These are phyloP conservation scores for Monomorium pharaonis DNA, from an alignment of 1,140 invertebrate species.

Conservation along the genomic window DNA sequence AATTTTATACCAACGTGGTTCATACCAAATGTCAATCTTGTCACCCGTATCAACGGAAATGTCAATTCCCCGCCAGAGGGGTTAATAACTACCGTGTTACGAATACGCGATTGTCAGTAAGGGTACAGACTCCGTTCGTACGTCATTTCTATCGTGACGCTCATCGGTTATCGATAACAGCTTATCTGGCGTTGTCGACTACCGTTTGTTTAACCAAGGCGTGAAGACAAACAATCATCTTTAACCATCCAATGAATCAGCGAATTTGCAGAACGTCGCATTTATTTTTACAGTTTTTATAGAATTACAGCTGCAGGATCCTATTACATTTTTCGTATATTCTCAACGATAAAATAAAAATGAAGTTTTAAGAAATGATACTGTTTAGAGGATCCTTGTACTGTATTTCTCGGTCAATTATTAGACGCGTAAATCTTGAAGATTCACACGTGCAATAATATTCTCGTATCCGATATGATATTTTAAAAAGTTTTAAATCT, in stretches of 20 bases:
- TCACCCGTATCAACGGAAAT: not conserved
- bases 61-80: not conserved
- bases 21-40: not conserved
- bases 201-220: slow-evolving; percentile 14
- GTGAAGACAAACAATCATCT: not conserved
- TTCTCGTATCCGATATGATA: not conserved
- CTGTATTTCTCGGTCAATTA: not conserved
- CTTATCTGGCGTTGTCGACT: not conserved
- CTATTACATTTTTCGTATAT: not conserved
- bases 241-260: slow-evolving; percentile 10
- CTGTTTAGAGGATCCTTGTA: not conserved
- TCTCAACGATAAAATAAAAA: not conserved
- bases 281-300: not conserved
- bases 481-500: not conserved
- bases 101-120: not conserved
- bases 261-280: not conserved
- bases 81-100: not conserved
- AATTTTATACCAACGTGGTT: not conserved
- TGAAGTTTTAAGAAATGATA: not conserved
- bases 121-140: not conserved
- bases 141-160: not conserved
- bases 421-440: not conserved
- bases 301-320: not conserved
- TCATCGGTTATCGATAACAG: slow-evolving; percentile 12
- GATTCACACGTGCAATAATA: not conserved